Base-by-base conservation (phyloP, 2,113 vertebrate genomes). In the Phalacrocorax carbo region DNA sequence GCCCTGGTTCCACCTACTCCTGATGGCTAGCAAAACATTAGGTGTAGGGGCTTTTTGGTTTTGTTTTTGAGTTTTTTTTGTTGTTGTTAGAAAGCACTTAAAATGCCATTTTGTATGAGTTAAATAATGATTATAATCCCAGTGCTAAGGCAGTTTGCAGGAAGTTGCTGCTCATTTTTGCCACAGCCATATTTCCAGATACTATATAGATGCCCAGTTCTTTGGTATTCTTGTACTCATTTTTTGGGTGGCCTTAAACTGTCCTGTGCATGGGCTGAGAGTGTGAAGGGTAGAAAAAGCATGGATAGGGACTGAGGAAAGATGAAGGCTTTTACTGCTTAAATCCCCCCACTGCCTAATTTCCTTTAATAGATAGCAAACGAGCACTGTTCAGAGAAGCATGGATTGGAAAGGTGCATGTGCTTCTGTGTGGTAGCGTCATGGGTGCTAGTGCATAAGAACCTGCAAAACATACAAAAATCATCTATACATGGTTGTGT, bases 331-430 rank as follows among this genome's bases (percentile, higher is more conserved):
- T 80, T 66, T 29, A n/a, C 23, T 61, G 7, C 55, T 77, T 23
- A 58, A 60, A 60, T 40, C 7, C 4, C 6, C 10, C 5, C 5
- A 17, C 6, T 1, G 1, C 8, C 14, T 79, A 10, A 1, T 61
- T 79, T 82, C 58, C 34, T 88, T 69, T 19, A 61, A 9, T 3
- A 72, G 38, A 5, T 1, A 51, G 11, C n/a, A 71, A 81, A 58
- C 0, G 1, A 69, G 7, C 4, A 12, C 38, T 60, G 30, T 11
- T 65, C 38, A n/a, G 52, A 65, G 66, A 44, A 54, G 13, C 19
- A n/a, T 16, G 10, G 42, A 18, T 14, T 22, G 7, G 38, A 34
- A 73, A 69, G 18, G 30, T 44, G 7, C 0, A 0, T 11, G 4
- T 48, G 32, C 13, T 34, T 57, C 6, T 14, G 2, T 32, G 13